Conservation (phyloP, 2,888 invertebrate genomes). For the Stictocephala bisonia region DNA sequence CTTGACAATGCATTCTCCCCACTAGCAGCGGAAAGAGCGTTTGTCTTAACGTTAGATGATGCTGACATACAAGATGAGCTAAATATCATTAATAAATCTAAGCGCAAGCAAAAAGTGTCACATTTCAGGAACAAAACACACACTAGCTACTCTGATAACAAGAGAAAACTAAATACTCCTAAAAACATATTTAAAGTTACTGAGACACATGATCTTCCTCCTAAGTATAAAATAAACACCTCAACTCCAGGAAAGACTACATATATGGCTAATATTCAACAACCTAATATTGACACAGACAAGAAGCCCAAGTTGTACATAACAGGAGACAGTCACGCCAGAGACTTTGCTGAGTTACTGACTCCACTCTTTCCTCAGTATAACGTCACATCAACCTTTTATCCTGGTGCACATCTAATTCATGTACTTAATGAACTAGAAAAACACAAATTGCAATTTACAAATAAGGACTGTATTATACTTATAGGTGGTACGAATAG, state of each 20-base stretch:
- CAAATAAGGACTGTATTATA: neutral
- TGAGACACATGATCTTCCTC: neutral
- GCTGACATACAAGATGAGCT: neutral
- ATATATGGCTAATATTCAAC: neutral
- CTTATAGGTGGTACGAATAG: conserved; percentile 1
- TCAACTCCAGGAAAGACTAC: neutral
- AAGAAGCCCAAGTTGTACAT: neutral
- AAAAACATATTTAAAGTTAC: neutral
- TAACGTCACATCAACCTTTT: neutral
- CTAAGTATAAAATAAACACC: neutral
- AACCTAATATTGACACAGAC: neutral
- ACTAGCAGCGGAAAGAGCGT: neutral
- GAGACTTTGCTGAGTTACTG: neutral
- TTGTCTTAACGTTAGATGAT: neutral
- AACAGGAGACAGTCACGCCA: neutral
- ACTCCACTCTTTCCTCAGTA: neutral
- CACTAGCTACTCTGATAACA: neutral
- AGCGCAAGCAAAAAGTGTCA: neutral
- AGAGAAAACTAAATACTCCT: neutral
- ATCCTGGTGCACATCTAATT: neutral
- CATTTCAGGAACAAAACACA: neutral
- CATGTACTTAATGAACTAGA: neutral
- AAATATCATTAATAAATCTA: neutral
- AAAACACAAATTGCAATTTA: neutral
- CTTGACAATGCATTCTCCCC: neutral